Base-by-base conservation (phyloP, 2,797 vertebrate genomes). In the Hephaestus fuliginosus region DNA sequence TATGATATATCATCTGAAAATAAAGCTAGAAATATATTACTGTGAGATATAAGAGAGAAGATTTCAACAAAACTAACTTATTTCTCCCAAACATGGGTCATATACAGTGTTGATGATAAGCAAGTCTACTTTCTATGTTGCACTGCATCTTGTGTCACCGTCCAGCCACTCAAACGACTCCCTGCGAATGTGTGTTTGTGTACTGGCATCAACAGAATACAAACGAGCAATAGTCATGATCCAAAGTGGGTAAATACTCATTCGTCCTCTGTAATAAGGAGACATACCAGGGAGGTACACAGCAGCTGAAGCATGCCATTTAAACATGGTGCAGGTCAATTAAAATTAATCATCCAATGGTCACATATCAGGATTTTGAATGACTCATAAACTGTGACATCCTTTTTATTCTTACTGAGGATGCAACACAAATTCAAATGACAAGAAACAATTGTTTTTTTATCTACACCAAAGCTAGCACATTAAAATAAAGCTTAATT, bases 361-460 rank as follows among this genome's bases (percentile, higher is more conserved):
- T 88, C 83, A 83, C 78, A 72, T 76, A 74, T 74, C 55, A 84
- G 78, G 51, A 87, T 84, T 81, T 80, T 80, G 48, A 88, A 86
- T 85, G 85, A 88, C 57, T 90, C 88, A 67, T 88, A 82, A 80
- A 74, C 78, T 70, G 83, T 87, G 67, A 91, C 84, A 84, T 86
- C 75, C 74, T 80, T 86, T 89, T 90, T 90, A 91, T 91, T 92
- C 90, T 86, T 89, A 83, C 78, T 63, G 36, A 90, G 83, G 90
- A 88, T 80, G 85, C 89, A 66, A 83, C 85, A 92, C 89, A 93
- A 90, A 88, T 87, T 77, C 85, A 86, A 85, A 83, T 78, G 84
- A 89, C 88, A 89, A 62, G 58, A 77, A 84, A 84, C 76, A 76
- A 20, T 69, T 71, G 22, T 51, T 30, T 30, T 62, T 48, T 79